These are phyloP conservation scores for Caenorhabditis afra DNA, from an alignment of 2,888 invertebrate genomes.

Conservation along the genomic window DNA sequence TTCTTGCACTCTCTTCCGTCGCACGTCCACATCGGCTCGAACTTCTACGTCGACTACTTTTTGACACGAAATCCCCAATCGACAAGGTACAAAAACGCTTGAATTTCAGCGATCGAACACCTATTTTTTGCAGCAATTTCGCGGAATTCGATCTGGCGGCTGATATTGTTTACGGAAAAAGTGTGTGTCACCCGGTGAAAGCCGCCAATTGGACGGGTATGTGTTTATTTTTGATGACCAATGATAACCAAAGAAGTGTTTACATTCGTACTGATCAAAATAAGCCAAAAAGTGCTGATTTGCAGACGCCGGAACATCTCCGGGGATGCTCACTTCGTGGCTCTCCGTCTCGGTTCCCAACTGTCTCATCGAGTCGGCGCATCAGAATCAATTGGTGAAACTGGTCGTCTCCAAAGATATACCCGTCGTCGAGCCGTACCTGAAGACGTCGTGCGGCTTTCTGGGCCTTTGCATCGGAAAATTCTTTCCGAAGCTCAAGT, in stretches of 20 bases:
- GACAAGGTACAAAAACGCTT: conserved; percentile 29
- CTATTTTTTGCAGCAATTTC: conserved; percentile 57
- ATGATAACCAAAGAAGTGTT: neutral
- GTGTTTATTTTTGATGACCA: conserved; percentile 11
- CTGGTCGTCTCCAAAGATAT: conserved; percentile 66
- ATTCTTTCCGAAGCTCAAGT: conserved; percentile 70
- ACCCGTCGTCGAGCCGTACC: conserved; percentile 57
- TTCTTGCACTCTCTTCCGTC: conserved; percentile 72
- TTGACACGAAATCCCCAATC: conserved; percentile 63
- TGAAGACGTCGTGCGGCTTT: conserved; percentile 69
- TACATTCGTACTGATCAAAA: no score
- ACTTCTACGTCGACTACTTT: conserved; percentile 73
- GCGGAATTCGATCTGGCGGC: conserved; percentile 68
- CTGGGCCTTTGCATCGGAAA: conserved; percentile 71
- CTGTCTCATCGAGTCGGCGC: conserved; percentile 72
- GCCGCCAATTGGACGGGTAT: conserved; percentile 57
- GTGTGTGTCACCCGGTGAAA: conserved; percentile 59
- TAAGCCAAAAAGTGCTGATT: no score
- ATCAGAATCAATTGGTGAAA: conserved; percentile 63
- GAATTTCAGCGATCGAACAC: neutral
- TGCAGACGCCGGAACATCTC: conserved; percentile 56
- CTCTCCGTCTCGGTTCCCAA: conserved; percentile 70
- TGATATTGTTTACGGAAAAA: conserved; percentile 72
- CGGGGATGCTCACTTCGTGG: conserved; percentile 74
- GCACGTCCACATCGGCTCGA: conserved; percentile 65